Base-by-base conservation (phyloP, 92 coral and sea anemone species). In the Diadumene lineata region DNA sequence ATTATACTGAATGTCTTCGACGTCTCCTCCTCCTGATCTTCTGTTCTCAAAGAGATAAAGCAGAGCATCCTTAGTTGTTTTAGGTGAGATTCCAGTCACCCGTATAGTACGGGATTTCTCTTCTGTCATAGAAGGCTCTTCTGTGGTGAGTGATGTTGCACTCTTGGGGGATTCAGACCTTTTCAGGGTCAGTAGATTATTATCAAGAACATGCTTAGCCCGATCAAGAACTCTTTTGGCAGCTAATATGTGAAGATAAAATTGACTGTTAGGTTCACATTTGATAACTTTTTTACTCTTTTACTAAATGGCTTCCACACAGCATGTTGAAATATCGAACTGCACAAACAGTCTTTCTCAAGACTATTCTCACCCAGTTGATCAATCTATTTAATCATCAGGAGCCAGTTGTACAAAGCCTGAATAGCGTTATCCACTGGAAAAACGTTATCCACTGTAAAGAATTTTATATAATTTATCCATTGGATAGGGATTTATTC, bases 21-120 rank as follows among this genome's bases (percentile, higher is more conserved):
- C 65, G 4, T 88, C 97, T 17, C 97, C 97, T 1, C 93, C 97
- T 17, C 92, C 89, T 23, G 93, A 82, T 60, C 81, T 70, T 7
- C 68, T 69, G 72, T 83, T 88, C 77, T 88, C 97, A 83, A 92
- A 92, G 76, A 74, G 88, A 46, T 70, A 65, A 31, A 23, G 43
- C 25, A 92, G 31, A 53, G 93, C 66, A 23, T 87, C 92, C 56
- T 77, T 24, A 0, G 91, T 80, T 51, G 91, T 76, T 16, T n/a
- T 50, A 1, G 74, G 19, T 24, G 83, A 73, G 21, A 88, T 76
- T 31, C 92, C 91, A 31, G 73, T 83, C 27, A 92, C 93, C 28
- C 31, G n/a, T 11, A 73, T 26, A 32, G 50, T 21, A 53, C 58
- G 6, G 10, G 58, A 53, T 4, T 2, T 53, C 19, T 16, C 58